Conservation (phyloP, 2,113 vertebrate genomes). For the Chionomys nivalis region DNA sequence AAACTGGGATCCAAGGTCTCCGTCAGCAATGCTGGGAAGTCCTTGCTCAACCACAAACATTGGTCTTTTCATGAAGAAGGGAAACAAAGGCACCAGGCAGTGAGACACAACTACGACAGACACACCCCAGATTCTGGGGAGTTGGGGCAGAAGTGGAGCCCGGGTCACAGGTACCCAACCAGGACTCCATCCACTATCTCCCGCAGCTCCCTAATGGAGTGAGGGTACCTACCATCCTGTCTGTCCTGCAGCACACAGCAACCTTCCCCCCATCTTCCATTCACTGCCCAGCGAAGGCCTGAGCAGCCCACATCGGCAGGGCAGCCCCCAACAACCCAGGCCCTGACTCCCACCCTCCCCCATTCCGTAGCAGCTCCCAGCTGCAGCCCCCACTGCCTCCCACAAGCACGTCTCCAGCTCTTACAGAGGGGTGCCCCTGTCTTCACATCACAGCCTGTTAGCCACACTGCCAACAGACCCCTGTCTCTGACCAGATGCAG, state of each 20-base stretch:
- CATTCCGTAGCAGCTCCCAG: background rate
- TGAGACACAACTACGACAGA: background rate
- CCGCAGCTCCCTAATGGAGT: background rate
- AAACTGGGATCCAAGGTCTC: background rate
- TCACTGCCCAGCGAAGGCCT: background rate
- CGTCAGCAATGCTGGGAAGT: background rate
- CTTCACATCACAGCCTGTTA: background rate
- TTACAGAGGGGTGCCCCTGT: background rate
- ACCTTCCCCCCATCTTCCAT: background rate
- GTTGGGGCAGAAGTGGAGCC: background rate
- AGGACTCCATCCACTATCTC: background rate
- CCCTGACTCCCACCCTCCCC: background rate
- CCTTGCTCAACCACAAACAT: background rate
- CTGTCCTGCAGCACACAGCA: background rate
- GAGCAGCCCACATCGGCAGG: background rate
- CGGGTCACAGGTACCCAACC: background rate
- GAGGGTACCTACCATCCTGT: too few relatives aligned
- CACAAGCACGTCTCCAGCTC: background rate
- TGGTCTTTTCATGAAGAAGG: background rate
- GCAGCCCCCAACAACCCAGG: background rate
- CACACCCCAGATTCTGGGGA: background rate
- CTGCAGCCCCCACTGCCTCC: background rate
- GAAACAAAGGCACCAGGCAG: background rate
- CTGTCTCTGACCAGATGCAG: slow-evolving; percentile 10
- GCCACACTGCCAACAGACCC: background rate